Evolutionary conservation across 2,797 vertebrate genomes (phyloP).

Genomic region (Phrynocephalus forsythii): DNA sequence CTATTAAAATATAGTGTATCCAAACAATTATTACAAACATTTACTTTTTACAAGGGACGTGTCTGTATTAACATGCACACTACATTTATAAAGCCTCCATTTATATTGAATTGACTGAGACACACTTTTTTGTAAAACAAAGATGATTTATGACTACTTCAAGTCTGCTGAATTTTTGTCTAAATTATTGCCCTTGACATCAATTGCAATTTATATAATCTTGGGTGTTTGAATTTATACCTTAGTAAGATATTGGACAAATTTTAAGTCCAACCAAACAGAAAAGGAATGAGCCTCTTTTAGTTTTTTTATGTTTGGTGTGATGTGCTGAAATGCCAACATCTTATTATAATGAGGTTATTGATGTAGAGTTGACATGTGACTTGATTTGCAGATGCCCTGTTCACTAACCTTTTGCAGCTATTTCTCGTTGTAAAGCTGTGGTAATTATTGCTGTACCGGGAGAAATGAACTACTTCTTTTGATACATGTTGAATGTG

Average conservation of each 20-base stretch:
- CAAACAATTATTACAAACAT: too few relatives aligned
- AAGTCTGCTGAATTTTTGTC: conserved; percentile 66
- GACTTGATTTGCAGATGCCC: conserved; percentile 79
- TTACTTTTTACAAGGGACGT: too few relatives aligned
- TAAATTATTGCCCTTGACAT: conserved; percentile 72
- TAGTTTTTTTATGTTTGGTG: conserved; percentile 64
- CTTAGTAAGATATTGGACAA: conserved; percentile 70
- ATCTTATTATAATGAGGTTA: conserved; percentile 77
- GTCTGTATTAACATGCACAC: conserved; percentile 42
- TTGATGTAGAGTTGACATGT: conserved; percentile 75
- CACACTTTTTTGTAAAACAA: conserved; percentile 68
- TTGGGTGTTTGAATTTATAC: conserved; percentile 70
- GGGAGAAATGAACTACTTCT: conserved; percentile 65
- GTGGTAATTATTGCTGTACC: conserved; percentile 72
- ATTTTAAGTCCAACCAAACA: conserved; percentile 72
- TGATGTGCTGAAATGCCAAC: conserved; percentile 75
- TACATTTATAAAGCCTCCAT: conserved; percentile 51
- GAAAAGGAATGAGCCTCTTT: conserved; percentile 65
- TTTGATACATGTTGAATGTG: conserved; percentile 70
- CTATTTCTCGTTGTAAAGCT: conserved; percentile 73
- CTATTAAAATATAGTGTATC: too few relatives aligned
- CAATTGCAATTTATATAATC: conserved; percentile 76
- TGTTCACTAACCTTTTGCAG: conserved; percentile 74
- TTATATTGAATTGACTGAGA: conserved; percentile 61
- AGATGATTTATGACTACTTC: conserved; percentile 71